Percentiles rank a stretch among this genome's conserved stretches.
phyloP scores from a whole-genome alignment of 1,140 invertebrate genomes.

The Cotesia chilonis region DNA sequence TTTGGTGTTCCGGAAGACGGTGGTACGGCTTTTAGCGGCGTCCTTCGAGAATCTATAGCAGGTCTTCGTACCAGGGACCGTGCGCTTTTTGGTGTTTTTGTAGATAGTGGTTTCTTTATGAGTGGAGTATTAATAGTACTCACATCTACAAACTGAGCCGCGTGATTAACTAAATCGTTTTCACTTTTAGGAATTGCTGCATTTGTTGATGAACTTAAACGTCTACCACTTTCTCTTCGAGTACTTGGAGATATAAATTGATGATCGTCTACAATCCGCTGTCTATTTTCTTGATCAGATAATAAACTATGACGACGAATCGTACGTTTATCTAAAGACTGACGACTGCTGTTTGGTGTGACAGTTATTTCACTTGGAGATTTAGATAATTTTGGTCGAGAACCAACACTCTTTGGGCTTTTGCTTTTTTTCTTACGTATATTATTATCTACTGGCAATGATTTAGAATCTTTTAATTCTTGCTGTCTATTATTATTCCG shows the following conservation, averaged over 20 bases:
- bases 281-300: too few species aligned
- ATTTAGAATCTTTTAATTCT: slow-evolving; percentile 30
- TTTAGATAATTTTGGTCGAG: slow-evolving; percentile 34
- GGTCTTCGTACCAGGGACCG: slow-evolving; percentile 52
- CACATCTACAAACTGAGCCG: not conserved
- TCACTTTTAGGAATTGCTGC: not conserved
- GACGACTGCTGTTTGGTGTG: slow-evolving; percentile 24
- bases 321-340: slow-evolving; percentile 32
- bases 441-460: slow-evolving; percentile 1
- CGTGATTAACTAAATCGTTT: not conserved
- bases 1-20: slow-evolving; percentile 54
- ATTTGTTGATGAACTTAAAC: not conserved
- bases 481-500: not conserved
- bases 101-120: slow-evolving; percentile 59
- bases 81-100: slow-evolving; percentile 59
- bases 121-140: slow-evolving; percentile 53
- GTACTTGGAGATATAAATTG: too few species aligned
- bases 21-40: slow-evolving; percentile 59
- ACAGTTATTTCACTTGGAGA: slow-evolving; percentile 37
- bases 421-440: slow-evolving; percentile 39
- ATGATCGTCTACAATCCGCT: too few species aligned
- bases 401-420: slow-evolving; percentile 44
- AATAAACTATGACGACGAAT: not conserved
- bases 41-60: slow-evolving; percentile 53
- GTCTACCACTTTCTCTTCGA: too few species aligned